Conservation (phyloP, 2,797 vertebrate species). For the Buceros bicornis region DNA sequence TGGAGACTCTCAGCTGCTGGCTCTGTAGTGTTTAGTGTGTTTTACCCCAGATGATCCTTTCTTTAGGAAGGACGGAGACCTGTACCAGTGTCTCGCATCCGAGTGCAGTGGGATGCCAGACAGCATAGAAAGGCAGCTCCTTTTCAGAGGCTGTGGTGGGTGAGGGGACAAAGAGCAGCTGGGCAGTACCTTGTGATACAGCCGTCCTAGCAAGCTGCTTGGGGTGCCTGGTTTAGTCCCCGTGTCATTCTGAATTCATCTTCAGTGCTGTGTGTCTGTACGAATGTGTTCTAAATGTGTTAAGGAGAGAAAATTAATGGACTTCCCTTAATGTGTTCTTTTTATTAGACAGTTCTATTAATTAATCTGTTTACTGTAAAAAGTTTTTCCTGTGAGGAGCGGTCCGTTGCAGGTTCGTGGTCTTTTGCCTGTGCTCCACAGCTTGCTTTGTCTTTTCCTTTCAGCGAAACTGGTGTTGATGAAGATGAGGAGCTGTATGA, state of each 20-base stretch:
- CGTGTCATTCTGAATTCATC: neutral
- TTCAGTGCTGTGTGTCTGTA: neutral
- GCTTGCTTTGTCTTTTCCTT: neutral
- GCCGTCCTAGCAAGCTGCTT: neutral
- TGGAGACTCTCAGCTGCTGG: neutral
- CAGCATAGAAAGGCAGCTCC: neutral
- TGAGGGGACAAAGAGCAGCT: neutral
- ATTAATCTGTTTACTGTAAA: neutral
- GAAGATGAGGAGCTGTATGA: constrained; percentile 96
- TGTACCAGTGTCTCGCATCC: neutral
- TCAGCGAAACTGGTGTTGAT: constrained; percentile 90
- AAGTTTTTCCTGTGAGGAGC: neutral
- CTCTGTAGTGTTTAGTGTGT: neutral
- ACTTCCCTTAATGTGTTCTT: neutral
- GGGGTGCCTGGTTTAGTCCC: neutral
- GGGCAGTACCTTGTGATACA: neutral
- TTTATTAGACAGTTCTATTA: neutral
- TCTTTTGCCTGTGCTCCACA: neutral
- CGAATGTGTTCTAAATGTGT: neutral
- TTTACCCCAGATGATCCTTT: neutral
- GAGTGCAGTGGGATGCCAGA: neutral
- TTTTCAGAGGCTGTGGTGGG: neutral
- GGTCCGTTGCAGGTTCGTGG: neutral
- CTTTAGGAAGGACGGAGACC: neutral
- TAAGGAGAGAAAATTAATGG: neutral